Evolutionary conservation across 1,140 invertebrate species (phyloP), one percentile per base, ranked within the genome.

Genomic region (Drosophila rufa): DNA sequence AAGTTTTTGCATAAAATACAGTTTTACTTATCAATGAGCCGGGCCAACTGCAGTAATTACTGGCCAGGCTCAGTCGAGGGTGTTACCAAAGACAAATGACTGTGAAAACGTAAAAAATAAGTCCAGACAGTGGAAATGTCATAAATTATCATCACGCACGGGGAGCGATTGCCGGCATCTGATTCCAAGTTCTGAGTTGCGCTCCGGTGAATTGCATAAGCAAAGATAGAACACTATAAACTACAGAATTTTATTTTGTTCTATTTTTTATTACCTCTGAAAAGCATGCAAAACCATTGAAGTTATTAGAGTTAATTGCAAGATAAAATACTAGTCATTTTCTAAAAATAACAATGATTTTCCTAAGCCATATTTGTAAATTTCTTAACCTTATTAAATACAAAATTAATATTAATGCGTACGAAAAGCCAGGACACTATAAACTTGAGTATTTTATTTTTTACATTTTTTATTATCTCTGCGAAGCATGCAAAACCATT

Each of bases 11-110:
- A 83, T 87, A 67, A 89, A 87, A 70, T 62, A 62, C 57, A 82
- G 66, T 65, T 89, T 78, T 80, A 80, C 86, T 78, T 89, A 89
- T 89, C 84, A 89, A 90, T 89, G 76, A 80, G 84, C 40, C 47
- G 8, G 36, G 22, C 43, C 47, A 77, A 87, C 71, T 75, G 69
- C 77, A 46, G 65, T 79, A 89, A 89, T 89, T 89, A 90, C 59
- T 50, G 11, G 45, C 48, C 50, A 43, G 27, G 50, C n/a, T 56
- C 25, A 40, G 45, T 11, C 22, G 58, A 58, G 67, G 75, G 69
- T 65, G 79, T 50, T 56, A 45, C 60, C 66, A 46, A 62, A 80
- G 84, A 89, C 77, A 87, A 87, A 87, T 89, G 69, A 89, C 80
- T 70, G 64, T 42, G 58, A 68, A 84, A 80, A 78, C 50, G 46